Base-by-base conservation (phyloP, 1,140 invertebrate species). In the Lepidurus arcticus region DNA sequence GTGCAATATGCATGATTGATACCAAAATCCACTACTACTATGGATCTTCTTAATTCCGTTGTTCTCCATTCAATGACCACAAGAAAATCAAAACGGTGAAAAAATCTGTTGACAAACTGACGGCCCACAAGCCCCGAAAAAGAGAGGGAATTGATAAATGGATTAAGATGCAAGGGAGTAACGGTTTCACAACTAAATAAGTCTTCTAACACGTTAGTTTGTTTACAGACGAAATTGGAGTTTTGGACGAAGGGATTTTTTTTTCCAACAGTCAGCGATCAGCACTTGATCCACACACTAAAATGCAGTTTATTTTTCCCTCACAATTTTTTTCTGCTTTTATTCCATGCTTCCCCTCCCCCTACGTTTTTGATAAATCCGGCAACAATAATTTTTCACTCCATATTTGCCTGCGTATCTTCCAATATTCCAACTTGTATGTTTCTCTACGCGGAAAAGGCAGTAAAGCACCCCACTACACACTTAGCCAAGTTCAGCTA, bases 1-100 rank as follows among this genome's bases (percentile, higher is more conserved):
- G 53, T 65, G 53, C 53, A 65, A 65, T 65, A 65, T 65, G 16
- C 53, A 65, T 65, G 53, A 65, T 65, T 65, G 53, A 65, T 65
- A n/a, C 6, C 9, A 21, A 65, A 65, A 65, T 65, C 13, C 53
- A 65, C 53, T n/a, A 65, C 21, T 65, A 21, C 53, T 13, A 13
- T 65, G 53, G 21, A 65, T 65, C 45, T 65, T 65, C 53, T 65
- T 16, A 16, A 16, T n/a, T 65, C 53, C n/a, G 53, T 65, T 65
- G 53, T 65, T 21, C 53, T 65, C 53, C 53, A 16, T 65, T 65
- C 53, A 13, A 65, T 65, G 53, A 65, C 53, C 53, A 65, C 13
- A 65, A 47, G 45, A 65, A 65, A 65, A 65, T 65, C 53, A 65
- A 65, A 65, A 65, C 53, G 53, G 53, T 65, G 53, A 65, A 16